Base-by-base conservation (phyloP, 2,113 vertebrate genomes). In the Labeo catla region DNA sequence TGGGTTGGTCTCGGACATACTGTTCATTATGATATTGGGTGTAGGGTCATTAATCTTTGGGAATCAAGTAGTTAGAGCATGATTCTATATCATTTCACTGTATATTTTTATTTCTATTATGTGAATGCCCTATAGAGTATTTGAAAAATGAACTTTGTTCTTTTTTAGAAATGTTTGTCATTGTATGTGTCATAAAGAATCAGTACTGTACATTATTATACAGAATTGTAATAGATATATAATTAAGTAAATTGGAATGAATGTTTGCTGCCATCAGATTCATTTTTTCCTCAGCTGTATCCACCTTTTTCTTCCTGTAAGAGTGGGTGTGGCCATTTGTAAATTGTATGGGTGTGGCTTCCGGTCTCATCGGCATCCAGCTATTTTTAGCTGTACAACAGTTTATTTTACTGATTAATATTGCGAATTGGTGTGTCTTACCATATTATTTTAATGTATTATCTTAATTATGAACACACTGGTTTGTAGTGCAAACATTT, bases 111-210 rank as follows among this genome's bases (percentile, higher is more conserved):
- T 74, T 49, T 74, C 21, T 23, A 13, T 74, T 81, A 15, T 65
- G n/a, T n/a, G 59, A 65, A 81, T 49, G n/a, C 8, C 15, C 11
- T 63, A 23, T 63, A 72, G 47, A 72, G 11, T 54, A 68, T 16
- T 49, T 63, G 21, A 61, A 70, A 11, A 11, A 39, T 10, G 9
- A 68, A 68, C 28, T 50, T 83, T 9, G 19, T 84, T 57, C 54
- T 63, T 59, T 65, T 81, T 47, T 74, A 23, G 16, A 23, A 78
- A 21, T 57, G 4, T 54, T 12, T 70, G 36, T 34, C 21, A 23
- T 34, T 76, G 36, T 61, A 57, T n/a, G 52, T 84, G 63, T 86
- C 13, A 80, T 73, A n/a, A 66, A 84, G 45, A 79, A n/a, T 80
- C 65, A 57, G 21, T 85, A 47, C 8, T 85, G 47, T 76, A 81